Evolutionary conservation across 2,113 vertebrate genomes (phyloP).

Genomic region (Phyllopteryx taeniolatus): DNA sequence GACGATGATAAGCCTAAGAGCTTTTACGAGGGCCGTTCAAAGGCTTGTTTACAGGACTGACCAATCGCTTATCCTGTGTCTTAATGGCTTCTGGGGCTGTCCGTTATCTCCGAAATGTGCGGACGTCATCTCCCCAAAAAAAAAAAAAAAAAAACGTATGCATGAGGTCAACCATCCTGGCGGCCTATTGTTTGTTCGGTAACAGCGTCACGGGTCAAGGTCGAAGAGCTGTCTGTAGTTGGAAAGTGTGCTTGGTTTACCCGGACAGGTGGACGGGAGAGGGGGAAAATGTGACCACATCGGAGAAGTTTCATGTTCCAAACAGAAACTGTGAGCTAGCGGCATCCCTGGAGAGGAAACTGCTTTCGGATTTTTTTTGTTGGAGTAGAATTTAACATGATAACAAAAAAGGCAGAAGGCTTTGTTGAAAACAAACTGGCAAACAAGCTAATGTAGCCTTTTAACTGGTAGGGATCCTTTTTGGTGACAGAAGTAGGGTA

Average conservation of each 20-base stretch:
- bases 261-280: not conserved
- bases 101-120: not conserved
- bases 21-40: not conserved
- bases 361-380: too few relatives aligned
- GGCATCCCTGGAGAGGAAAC: constrained; percentile 1
- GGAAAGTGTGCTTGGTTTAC: not conserved
- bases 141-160: not conserved
- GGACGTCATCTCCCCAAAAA: not conserved
- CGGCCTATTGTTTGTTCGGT: not conserved
- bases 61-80: not conserved
- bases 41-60: not conserved
- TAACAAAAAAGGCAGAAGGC: too few relatives aligned
- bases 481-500: too few relatives aligned
- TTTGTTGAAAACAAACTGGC: too few relatives aligned
- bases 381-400: too few relatives aligned
- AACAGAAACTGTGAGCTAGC: not conserved
- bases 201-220: not conserved
- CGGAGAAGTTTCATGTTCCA: not conserved
- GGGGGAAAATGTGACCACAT: not conserved
- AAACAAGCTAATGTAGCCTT: not conserved
- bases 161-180: not conserved
- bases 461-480: too few relatives aligned
- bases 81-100: not conserved
- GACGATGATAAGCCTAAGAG: constrained; percentile 38
- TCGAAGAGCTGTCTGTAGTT: not conserved